Percentiles rank a stretch among this genome's conserved stretches.
Conservation (phyloP, 2,113 vertebrate species). For the Mirza zaza region DNA sequence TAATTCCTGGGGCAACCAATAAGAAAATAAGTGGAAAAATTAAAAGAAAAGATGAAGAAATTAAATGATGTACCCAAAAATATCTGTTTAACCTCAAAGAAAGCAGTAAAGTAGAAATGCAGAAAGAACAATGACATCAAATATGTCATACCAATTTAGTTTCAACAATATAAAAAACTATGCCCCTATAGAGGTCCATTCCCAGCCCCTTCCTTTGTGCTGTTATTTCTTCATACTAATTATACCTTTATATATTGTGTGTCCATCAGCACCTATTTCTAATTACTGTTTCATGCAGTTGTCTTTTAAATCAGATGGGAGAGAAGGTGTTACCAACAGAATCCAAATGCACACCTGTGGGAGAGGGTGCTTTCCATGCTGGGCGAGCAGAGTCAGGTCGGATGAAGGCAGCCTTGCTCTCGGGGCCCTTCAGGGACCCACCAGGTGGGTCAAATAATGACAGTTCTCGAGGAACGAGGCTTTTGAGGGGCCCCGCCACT, state of each 20-base stretch:
- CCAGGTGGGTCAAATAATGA: background rate
- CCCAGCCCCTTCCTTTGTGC: background rate
- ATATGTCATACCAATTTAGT: background rate
- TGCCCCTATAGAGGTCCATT: fast-evolving
- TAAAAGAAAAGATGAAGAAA: background rate
- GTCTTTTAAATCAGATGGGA: background rate
- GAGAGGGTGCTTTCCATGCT: background rate
- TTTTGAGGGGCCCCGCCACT: background rate
- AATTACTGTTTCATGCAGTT: background rate
- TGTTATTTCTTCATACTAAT: background rate
- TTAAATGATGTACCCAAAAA: background rate
- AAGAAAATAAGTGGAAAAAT: background rate
- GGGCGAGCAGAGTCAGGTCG: background rate
- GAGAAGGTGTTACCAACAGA: background rate
- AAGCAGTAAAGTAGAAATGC: background rate
- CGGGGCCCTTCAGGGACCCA: background rate
- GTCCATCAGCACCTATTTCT: background rate
- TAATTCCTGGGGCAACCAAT: background rate
- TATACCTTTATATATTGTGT: background rate
- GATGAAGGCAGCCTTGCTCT: background rate
- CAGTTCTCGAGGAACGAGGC: background rate
- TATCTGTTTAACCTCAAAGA: background rate
- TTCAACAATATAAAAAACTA: background rate
- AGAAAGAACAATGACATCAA: background rate
- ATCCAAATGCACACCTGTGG: background rate